Evolutionary conservation across 2,797 vertebrate species (phyloP).

Genomic region (Champsocephalus gunnari): DNA sequence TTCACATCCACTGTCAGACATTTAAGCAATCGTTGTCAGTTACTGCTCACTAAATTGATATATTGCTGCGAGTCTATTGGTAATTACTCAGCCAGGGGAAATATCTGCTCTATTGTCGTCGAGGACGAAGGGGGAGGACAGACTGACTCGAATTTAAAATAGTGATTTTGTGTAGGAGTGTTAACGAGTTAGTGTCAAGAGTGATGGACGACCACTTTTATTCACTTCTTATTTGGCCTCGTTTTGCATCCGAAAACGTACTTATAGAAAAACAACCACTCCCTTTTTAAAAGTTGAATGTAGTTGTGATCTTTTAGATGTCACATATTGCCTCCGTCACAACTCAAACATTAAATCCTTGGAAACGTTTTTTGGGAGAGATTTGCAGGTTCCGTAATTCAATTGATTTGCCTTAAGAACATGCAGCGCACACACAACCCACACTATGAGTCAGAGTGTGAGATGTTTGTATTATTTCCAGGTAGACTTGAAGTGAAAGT

Average conservation of each 20-base stretch:
- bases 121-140: conserved; percentile 31
- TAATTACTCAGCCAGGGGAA: conserved; percentile 58
- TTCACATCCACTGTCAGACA: conserved; percentile 12
- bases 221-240: conserved; percentile 19
- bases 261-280: not conserved
- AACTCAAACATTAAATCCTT: conserved; percentile 22
- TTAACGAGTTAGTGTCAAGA: conserved; percentile 47
- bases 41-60: conserved; percentile 51
- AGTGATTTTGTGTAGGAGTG: conserved; percentile 47
- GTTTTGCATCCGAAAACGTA: not conserved
- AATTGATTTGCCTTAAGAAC: not conserved
- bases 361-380: not conserved
- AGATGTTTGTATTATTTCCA: not conserved
- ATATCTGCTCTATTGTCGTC: conserved; percentile 56
- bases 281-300: not conserved
- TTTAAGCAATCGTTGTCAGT: conserved; percentile 29
- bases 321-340: not conserved
- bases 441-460: not conserved
- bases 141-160: conserved; percentile 46
- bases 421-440: not conserved
- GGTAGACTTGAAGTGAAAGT: not conserved
- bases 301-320: no score
- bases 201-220: conserved; percentile 45
- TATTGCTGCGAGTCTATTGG: conserved; percentile 26
- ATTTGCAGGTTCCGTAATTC: conserved; percentile 19